Evolutionary conservation across 2,888 invertebrate genomes (phyloP).

Genomic region (Mesochorus sp.): DNA sequence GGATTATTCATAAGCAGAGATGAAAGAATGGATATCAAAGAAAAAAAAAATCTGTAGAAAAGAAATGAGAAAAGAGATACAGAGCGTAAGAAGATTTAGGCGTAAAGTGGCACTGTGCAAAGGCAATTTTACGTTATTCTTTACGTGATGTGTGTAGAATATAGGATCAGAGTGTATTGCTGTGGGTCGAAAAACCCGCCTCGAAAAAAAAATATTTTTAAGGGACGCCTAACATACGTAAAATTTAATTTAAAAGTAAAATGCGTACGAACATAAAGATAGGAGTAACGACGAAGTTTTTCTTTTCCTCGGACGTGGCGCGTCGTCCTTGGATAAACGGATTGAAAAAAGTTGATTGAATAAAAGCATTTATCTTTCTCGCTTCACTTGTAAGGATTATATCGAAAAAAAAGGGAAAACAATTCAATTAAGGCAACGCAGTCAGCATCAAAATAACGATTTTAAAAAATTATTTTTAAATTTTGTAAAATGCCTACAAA

Average conservation of each 20-base stretch:
- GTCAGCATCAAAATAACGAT: no score
- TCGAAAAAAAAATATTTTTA: conserved; percentile 62
- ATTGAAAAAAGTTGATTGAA: conserved; percentile 22
- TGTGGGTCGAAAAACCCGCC: conserved; percentile 37
- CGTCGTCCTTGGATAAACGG: conserved; percentile 29
- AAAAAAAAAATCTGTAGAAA: not conserved
- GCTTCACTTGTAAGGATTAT: conserved; percentile 26
- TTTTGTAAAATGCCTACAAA: no score
- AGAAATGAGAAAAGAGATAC: conserved; percentile 26
- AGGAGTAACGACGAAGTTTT: conserved; percentile 33
- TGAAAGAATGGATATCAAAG: not conserved
- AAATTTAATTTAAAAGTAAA: conserved; percentile 18
- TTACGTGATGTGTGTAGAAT: conserved; percentile 64
- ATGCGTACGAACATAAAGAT: conserved; percentile 31
- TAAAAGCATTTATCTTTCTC: conserved; percentile 38
- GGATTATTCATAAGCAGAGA: no score
- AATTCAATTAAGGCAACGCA: no score
- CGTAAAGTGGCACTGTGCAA: conserved; percentile 46
- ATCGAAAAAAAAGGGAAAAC: not conserved
- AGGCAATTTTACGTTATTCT: conserved; percentile 58
- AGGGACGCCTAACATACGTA: conserved; percentile 62
- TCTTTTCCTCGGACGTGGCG: conserved; percentile 45
- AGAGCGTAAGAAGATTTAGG: conserved; percentile 29
- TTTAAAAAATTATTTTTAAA: no score
- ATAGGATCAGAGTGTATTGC: conserved; percentile 58